phyloP scores from a whole-genome alignment of 1,140 invertebrate genomes.

The Drosophila kurseongensis region DNA sequence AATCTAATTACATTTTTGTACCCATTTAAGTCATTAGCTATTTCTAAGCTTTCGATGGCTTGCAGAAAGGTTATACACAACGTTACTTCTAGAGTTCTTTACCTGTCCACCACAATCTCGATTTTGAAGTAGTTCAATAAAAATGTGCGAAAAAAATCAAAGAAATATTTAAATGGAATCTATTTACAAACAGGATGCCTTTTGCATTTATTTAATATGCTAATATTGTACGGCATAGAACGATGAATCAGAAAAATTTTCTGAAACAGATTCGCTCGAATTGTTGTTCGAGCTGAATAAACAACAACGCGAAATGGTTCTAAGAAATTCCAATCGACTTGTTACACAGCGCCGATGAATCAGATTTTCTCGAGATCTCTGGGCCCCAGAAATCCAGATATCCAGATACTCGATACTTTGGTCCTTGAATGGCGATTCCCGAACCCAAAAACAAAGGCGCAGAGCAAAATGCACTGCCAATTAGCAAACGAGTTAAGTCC shows the following conservation, averaged over 20 bases:
- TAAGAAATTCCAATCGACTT: constrained; percentile 30
- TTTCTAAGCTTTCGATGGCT: too few species aligned
- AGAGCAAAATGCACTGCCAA: constrained; percentile 53
- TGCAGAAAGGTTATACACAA: not conserved
- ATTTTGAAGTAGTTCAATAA: too few species aligned
- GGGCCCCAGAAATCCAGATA: not conserved
- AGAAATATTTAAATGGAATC: not conserved
- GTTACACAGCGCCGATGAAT: constrained; percentile 20
- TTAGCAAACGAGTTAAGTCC: constrained; percentile 52
- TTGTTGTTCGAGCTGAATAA: constrained; percentile 9
- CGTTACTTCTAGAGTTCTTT: not conserved
- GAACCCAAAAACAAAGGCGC: not conserved
- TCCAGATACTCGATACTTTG: not conserved
- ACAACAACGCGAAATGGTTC: constrained; percentile 14
- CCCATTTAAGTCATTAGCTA: too few species aligned
- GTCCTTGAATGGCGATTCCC: not conserved
- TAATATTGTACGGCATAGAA: not conserved
- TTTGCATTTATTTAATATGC: not conserved
- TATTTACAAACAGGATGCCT: constrained; percentile 6
- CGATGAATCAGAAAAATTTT: constrained; percentile 23
- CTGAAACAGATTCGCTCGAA: constrained; percentile 26
- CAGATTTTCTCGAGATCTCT: constrained; percentile 9
- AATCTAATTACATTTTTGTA: too few species aligned
- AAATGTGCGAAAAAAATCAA: too few species aligned
- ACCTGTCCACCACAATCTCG: not conserved